Evolutionary conservation across 1,140 invertebrate species (phyloP), one percentile per base, ranked within the genome.

Genomic region (Musca vetustissima): DNA sequence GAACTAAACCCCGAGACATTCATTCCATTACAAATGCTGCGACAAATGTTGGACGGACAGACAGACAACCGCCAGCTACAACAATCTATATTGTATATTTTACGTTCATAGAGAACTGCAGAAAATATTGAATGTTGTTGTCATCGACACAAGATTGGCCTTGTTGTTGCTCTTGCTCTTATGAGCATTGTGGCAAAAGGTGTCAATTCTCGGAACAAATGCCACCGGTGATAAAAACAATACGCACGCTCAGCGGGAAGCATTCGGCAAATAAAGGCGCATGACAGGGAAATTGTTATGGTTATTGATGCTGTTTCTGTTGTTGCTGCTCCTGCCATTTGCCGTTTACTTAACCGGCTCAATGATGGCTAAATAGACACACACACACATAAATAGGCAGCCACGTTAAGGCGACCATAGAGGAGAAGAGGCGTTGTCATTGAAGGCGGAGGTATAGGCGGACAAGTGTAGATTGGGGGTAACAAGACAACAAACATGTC

Each of bases 161-260:
- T 36, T 61, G 25, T 43, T 61, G 21, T 43, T 61, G 57, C 36
- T 61, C 21, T 61, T 28, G 36, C 36, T 9, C 36, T 43, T 43
- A 43, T 43, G 36, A 43, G 36, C 36, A 43, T 43, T 43, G 36
- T 43, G 36, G 36, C 28, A 36, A 61, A 61, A 61, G 57, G 57
- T 61, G 57, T 61, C 57, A 61, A 61, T 61, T 61, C 57, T 61
- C 32, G 28, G 57, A 61, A 61, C 57, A 61, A 61, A 61, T 61
- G 57, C 57, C 57, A 61, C 57, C 36, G 57, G 57, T 61, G 57
- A 61, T 61, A 61, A 61, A 61, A 61, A 61, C 57, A 61, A 61
- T 61, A 61, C 57, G 57, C 57, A 61, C 57, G 28, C 55, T 36
- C 57, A 61, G 57, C 57, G 43, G 57, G 57, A 61, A 61, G 28